phyloP scores from a whole-genome alignment of 2,797 vertebrate genomes.

The Spinibarbus caldwelli region DNA sequence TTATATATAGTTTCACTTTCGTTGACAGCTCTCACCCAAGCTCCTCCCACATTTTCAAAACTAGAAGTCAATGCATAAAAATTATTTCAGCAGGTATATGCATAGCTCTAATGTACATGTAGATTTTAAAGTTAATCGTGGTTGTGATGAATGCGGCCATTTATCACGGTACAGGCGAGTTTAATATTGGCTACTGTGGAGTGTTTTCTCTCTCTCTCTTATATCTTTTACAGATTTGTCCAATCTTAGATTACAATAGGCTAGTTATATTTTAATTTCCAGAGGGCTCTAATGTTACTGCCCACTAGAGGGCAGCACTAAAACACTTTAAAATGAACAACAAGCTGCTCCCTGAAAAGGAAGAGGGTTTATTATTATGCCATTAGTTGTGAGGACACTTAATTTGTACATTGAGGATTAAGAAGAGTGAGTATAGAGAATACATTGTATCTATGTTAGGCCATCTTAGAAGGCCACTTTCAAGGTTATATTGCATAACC shows the following conservation, averaged over 20 bases:
- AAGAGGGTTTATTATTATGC: neutral
- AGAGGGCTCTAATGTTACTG: neutral
- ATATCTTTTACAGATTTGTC: neutral
- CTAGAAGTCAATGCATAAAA: neutral
- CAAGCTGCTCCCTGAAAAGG: neutral
- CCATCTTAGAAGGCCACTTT: neutral
- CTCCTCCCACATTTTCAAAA: neutral
- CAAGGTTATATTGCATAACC: too few species aligned
- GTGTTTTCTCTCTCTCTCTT: neutral
- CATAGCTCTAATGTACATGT: too few species aligned
- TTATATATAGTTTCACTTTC: neutral
- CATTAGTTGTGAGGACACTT: neutral
- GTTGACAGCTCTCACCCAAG: neutral
- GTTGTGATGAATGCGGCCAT: too few species aligned
- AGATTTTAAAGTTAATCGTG: too few species aligned
- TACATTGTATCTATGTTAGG: neutral
- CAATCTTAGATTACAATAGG: neutral
- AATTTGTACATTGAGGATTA: neutral
- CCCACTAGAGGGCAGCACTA: constrained; percentile 72
- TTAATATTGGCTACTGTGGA: too few species aligned
- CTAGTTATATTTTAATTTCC: neutral
- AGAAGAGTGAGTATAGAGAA: neutral
- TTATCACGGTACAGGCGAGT: too few species aligned
- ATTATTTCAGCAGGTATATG: too few species aligned
- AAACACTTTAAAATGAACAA: constrained; percentile 52